Evolutionary conservation across 2,888 invertebrate species (phyloP), one percentile per base, ranked within the genome.

Genomic region (Iphiclides podalirius): DNA sequence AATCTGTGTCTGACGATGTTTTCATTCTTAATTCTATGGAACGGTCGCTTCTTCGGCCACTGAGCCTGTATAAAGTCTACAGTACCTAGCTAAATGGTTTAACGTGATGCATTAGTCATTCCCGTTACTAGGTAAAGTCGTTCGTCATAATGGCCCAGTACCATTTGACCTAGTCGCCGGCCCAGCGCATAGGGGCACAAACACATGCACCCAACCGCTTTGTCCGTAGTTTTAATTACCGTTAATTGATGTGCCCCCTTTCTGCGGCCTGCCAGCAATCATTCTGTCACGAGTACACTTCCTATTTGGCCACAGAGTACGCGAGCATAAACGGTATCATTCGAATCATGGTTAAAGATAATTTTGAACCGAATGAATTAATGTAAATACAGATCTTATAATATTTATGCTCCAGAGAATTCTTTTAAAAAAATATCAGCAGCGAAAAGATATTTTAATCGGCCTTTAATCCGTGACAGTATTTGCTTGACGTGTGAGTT

Each of bases 201-300:
- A 40, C 34, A 28, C n/a, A n/a, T n/a, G n/a, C 38, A 34, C 33
- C 14, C 11, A n/a, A n/a, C 23, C 0, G 23, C 16, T 16, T 12
- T 11, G 28, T 16, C 44, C 13, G 14, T 44, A 9, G 33, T 11
- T 50, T 50, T 51, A 53, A 53, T 53, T 44, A 44, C 36, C 33
- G 36, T 36, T 44, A 53, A 51, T 53, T 53, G 50, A 53, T 41
- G 31, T 51, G 53, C 44, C 53, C 53, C 44, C 50, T 26, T 53
- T 53, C 47, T 44, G 44, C 40, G 44, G 33, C 45, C 51, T 20
- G 50, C 35, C 17, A 50, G 50, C 40, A 26, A 44, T 50, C 50
- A 50, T 44, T 44, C 50, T 50, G 50, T 50, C 45, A 46, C 38
- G 37, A 48, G 47, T 47, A 28, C 33, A 55, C 55, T 55, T 55